Conservation (phyloP, 1,140 invertebrate species). For the Drosophila santomea region DNA sequence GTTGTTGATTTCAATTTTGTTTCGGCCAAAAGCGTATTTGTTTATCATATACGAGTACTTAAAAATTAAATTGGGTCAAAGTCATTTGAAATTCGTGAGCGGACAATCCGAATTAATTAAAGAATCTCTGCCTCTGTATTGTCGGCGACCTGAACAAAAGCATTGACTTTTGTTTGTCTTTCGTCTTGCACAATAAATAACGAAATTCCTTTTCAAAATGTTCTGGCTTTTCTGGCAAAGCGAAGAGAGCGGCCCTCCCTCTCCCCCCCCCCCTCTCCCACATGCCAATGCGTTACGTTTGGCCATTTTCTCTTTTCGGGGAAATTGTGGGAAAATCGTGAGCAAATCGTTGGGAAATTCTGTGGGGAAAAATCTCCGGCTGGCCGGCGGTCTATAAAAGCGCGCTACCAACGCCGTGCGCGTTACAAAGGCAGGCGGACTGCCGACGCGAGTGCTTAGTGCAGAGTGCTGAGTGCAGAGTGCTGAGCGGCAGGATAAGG, state of each 20-base stretch:
- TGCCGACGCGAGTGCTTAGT: not conserved
- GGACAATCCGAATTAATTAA: not conserved
- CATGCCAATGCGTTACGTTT: not conserved
- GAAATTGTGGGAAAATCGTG: too few relatives aligned
- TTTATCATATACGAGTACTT: not conserved
- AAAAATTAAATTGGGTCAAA: not conserved
- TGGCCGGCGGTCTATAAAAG: conserved; percentile 28
- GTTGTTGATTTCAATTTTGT: not conserved
- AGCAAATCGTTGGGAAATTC: not conserved
- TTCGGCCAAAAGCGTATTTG: not conserved
- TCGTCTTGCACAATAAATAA: conserved; percentile 31
- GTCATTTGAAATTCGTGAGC: not conserved
- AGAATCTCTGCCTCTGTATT: not conserved
- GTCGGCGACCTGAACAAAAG: conserved; percentile 22
- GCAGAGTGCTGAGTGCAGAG: too few relatives aligned
- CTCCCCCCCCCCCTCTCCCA: too few relatives aligned
- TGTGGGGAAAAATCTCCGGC: not conserved
- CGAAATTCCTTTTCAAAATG: conserved; percentile 17
- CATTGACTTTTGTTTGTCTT: conserved; percentile 34
- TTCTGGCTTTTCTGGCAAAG: not conserved
- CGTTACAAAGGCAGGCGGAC: conserved; percentile 31
- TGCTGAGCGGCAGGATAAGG: not conserved
- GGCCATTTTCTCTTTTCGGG: conserved; percentile 5
- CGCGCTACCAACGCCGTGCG: not conserved
- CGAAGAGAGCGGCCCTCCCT: not conserved